Percentiles rank a stretch among this genome's conserved stretches.
These are phyloP conservation scores for Reinhardtius hippoglossoides DNA, from an alignment of 2,113 vertebrate species.

Conservation along the genomic window DNA sequence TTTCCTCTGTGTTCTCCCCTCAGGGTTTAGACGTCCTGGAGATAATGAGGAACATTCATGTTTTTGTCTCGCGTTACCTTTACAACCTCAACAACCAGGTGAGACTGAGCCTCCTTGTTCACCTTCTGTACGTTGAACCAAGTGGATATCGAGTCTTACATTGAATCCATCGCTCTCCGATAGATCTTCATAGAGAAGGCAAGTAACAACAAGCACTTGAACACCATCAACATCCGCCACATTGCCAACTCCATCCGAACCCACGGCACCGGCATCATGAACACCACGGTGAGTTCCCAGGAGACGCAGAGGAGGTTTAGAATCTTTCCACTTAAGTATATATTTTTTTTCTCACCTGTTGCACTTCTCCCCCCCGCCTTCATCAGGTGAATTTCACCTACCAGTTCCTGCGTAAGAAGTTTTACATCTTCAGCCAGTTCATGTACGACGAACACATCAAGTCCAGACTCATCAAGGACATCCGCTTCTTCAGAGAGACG, in stretches of 20 bases:
- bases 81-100: conserved; percentile 99
- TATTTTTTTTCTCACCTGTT: background rate
- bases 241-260: conserved; percentile 98
- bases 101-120: background rate
- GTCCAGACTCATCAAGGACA: conserved; percentile 98
- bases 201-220: conserved; percentile 99
- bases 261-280: conserved; percentile 99
- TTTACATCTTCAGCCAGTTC: conserved; percentile 99
- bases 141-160: background rate
- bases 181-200: conserved; percentile 99
- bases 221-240: conserved; percentile 99
- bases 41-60: conserved; percentile 99
- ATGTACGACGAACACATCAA: conserved; percentile 99
- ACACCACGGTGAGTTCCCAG: conserved; percentile 91
- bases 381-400: conserved; percentile 97
- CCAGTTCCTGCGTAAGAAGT: conserved; percentile 98
- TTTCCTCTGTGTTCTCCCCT: conserved; percentile 20
- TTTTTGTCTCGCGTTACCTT: conserved; percentile 97
- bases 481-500: conserved; percentile 97
- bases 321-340: no score
- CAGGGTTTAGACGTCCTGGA: conserved; percentile 98
- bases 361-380: background rate
- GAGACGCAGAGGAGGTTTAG: fast-evolving
- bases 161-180: background rate
- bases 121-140: background rate